A percentile compares a stretch with the other conserved stretches of the same genome.
These are phyloP conservation scores for Remorina albescens DNA, from an alignment of 2,797 vertebrate species.

Conservation along the genomic window DNA sequence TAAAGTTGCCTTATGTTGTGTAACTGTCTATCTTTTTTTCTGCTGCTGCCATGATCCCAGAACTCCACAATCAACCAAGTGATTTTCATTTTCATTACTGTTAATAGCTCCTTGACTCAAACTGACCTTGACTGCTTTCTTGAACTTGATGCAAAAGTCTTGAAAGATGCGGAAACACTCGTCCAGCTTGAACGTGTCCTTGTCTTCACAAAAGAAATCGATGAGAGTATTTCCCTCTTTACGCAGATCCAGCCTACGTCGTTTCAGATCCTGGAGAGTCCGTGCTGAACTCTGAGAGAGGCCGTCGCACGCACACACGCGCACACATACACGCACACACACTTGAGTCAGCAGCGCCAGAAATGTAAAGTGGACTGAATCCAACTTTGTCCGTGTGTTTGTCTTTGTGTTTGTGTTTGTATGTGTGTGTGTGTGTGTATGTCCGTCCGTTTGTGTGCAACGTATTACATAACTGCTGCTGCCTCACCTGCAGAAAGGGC, in stretches of 20 bases:
- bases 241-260: slow-evolving; percentile 88
- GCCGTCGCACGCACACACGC: slow-evolving; percentile 8
- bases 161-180: slow-evolving; percentile 98
- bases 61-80: too few relatives aligned
- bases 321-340: neutral
- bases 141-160: slow-evolving; percentile 95
- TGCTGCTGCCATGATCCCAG: too few relatives aligned
- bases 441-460: slow-evolving; percentile 10
- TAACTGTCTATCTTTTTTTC: too few relatives aligned
- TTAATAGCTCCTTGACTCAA: neutral
- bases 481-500: slow-evolving; percentile 93
- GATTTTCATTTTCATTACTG: neutral
- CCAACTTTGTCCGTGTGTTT: slow-evolving; percentile 32
- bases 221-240: slow-evolving; percentile 92
- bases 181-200: slow-evolving; percentile 96
- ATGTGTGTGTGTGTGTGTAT: too few relatives aligned
- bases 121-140: slow-evolving; percentile 95
- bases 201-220: slow-evolving; percentile 99
- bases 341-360: slow-evolving; percentile 22
- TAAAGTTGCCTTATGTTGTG: neutral
- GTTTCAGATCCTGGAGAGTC: slow-evolving; percentile 91
- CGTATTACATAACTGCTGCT: slow-evolving; percentile 29
- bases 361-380: slow-evolving; percentile 31
- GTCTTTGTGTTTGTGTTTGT: too few relatives aligned
- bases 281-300: slow-evolving; percentile 85